Percentiles rank a stretch among this genome's conserved stretches.
phyloP scores from a whole-genome alignment of 1,140 invertebrate species.

The Trinorchestia longiramus region DNA sequence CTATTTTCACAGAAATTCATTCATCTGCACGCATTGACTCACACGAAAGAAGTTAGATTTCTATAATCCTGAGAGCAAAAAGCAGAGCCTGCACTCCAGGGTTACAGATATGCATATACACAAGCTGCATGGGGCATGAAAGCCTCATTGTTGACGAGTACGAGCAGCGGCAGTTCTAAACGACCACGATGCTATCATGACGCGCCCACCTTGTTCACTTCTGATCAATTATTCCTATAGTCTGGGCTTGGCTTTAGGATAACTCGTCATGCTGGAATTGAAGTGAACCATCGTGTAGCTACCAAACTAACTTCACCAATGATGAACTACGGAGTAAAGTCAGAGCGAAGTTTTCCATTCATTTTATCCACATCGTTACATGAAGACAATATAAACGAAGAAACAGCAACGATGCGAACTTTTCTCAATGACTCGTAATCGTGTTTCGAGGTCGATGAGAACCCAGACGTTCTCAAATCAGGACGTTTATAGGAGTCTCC shows the following conservation, averaged over 20 bases:
- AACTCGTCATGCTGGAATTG: background rate
- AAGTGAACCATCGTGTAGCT: background rate
- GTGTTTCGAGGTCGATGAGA: background rate
- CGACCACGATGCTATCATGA: background rate
- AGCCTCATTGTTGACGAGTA: background rate
- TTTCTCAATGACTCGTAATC: background rate
- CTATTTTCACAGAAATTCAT: background rate
- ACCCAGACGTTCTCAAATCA: background rate
- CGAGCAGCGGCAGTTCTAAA: background rate
- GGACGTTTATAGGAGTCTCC: background rate
- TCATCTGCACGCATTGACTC: background rate
- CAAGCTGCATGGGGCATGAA: background rate
- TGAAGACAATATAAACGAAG: background rate
- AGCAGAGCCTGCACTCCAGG: background rate
- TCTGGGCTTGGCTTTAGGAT: background rate
- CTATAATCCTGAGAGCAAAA: background rate
- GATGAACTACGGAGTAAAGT: background rate
- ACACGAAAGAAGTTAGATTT: background rate
- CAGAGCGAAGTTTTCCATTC: background rate
- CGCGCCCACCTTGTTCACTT: background rate
- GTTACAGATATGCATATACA: background rate
- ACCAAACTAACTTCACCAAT: background rate
- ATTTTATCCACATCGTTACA: background rate
- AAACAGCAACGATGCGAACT: background rate
- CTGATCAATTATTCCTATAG: background rate